Evolutionary conservation across 2,113 vertebrate species (phyloP).

Genomic region (Pitta sordida): DNA sequence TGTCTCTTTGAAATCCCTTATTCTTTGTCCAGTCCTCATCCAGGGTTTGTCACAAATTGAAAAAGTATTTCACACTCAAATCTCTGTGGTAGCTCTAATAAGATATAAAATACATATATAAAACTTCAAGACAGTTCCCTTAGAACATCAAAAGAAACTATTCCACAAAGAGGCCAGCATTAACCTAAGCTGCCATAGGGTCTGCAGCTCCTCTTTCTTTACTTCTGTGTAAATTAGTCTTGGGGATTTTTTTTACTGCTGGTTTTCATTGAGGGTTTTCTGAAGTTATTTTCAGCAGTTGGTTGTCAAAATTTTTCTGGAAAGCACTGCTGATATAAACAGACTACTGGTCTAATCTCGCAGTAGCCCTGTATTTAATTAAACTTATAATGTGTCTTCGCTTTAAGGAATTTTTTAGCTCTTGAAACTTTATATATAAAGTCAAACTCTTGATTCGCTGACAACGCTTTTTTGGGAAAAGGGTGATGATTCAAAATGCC

Average conservation of each 20-base stretch:
- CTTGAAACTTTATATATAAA: not conserved
- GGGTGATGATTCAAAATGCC: not conserved
- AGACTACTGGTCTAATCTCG: not conserved
- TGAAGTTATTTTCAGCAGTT: conserved; percentile 20
- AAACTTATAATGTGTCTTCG: not conserved
- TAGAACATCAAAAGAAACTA: conserved; percentile 34
- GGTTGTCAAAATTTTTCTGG: not conserved
- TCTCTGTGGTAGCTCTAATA: not conserved
- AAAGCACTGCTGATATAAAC: not conserved
- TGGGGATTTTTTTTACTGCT: not conserved
- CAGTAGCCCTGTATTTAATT: not conserved
- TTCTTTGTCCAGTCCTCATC: not conserved
- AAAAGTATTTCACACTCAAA: not conserved
- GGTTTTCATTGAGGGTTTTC: not conserved
- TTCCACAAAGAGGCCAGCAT: not conserved
- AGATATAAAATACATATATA: not conserved
- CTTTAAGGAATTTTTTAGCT: not conserved
- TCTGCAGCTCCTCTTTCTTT: not conserved
- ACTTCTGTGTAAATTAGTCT: conserved; percentile 15
- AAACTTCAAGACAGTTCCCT: not conserved
- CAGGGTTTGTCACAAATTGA: not conserved
- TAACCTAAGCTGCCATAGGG: not conserved
- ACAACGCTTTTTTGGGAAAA: not conserved
- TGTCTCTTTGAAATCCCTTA: not conserved
- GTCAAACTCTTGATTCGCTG: not conserved